phyloP scores from a whole-genome alignment of 1,140 invertebrate species.

The Leptinotarsa undecemlineata region DNA sequence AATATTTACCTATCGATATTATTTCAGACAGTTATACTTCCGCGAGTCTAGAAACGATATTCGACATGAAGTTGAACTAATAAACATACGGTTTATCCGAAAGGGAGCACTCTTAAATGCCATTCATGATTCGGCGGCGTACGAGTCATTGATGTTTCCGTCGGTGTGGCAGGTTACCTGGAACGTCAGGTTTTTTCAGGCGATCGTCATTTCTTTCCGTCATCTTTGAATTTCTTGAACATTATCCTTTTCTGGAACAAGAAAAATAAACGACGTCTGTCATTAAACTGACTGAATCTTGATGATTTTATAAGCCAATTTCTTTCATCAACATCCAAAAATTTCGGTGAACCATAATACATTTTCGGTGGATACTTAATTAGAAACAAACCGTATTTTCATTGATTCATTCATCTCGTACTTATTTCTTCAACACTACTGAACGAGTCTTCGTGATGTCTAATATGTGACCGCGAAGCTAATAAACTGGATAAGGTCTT shows the following conservation, averaged over 20 bases:
- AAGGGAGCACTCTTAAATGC: background rate
- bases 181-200: background rate
- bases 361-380: too few species aligned
- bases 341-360: too few species aligned
- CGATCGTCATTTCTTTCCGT: background rate
- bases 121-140: background rate
- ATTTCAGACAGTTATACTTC: slow-evolving; percentile 2
- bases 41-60: background rate
- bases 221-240: background rate
- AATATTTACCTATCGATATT: slow-evolving; percentile 8
- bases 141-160: background rate
- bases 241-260: background rate
- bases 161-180: background rate
- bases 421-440: too few species aligned
- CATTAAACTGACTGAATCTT: too few species aligned
- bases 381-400: too few species aligned
- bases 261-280: too few species aligned
- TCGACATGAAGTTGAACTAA: background rate
- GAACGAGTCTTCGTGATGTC: too few species aligned
- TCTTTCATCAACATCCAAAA: too few species aligned
- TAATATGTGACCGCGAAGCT: too few species aligned
- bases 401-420: too few species aligned
- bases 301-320: too few species aligned
- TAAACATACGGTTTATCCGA: background rate
- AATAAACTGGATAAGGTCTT: too few species aligned